Evolutionary conservation across 1,140 invertebrate species (phyloP).

Genomic region (Bombus soroeensis): DNA sequence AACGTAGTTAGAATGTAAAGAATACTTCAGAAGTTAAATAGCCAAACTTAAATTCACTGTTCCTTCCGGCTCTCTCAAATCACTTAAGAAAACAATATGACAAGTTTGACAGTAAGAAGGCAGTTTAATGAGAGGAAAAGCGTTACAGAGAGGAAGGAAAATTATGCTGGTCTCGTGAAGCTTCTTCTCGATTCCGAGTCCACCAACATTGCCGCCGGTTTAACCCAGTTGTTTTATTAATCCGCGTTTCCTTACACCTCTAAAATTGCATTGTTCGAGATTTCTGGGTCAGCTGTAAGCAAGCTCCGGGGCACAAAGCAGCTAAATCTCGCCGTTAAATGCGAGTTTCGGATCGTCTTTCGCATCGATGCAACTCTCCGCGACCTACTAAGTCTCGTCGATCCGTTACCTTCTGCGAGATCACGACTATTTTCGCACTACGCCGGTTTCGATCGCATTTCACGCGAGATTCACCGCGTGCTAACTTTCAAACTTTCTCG

Average conservation of each 20-base stretch:
- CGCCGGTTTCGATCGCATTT: conserved; percentile 4
- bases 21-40: not conserved
- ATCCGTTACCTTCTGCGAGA: not conserved
- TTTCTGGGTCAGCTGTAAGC: conserved; percentile 52
- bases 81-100: not conserved
- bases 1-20: not conserved
- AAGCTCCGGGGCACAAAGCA: conserved; percentile 28
- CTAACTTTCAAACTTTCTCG: not conserved
- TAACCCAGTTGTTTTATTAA: conserved; percentile 57
- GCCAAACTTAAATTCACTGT: not conserved
- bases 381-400: conserved; percentile 59
- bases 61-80: not conserved
- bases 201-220: conserved; percentile 25
- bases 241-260: conserved; percentile 40
- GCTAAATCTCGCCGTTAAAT: conserved; percentile 63
- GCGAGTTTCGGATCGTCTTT: conserved; percentile 57
- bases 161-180: not conserved
- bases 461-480: not conserved
- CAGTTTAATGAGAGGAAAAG: not conserved
- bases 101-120: not conserved
- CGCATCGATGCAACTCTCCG: conserved; percentile 60
- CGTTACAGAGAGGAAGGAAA: not conserved
- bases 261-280: conserved; percentile 58
- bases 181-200: not conserved
- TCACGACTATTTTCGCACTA: not conserved